These are phyloP conservation scores for Linurgus olivaceus DNA, from an alignment of 2,797 vertebrate species.

Conservation along the genomic window DNA sequence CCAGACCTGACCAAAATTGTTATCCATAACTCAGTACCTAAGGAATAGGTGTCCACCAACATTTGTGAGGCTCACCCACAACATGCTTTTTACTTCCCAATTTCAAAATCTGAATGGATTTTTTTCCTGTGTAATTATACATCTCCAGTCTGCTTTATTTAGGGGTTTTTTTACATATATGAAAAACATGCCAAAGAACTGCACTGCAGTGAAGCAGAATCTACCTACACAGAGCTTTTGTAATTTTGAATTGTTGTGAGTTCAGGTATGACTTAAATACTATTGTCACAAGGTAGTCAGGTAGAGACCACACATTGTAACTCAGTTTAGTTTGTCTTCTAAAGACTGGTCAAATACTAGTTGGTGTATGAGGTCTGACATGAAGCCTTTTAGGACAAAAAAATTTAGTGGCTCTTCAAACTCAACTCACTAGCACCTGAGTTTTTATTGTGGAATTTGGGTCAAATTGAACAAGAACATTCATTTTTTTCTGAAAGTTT, in stretches of 20 bases:
- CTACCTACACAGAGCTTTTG: neutral
- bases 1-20: neutral
- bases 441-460: neutral
- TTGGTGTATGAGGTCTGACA: neutral
- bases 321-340: neutral
- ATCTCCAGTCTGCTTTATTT: neutral
- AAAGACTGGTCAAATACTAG: neutral
- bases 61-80: neutral
- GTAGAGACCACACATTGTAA: neutral
- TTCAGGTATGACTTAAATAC: neutral
- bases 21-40: neutral
- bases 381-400: neutral
- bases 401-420: neutral
- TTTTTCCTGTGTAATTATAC: neutral
- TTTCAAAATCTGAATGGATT: neutral
- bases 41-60: neutral
- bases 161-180: accelerated
- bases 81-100: neutral
- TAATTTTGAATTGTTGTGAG: neutral
- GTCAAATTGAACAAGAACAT: neutral
- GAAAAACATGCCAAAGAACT: neutral
- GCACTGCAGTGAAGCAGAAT: neutral
- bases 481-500: neutral
- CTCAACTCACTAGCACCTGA: neutral
- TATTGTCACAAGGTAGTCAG: neutral